phyloP scores from a whole-genome alignment of 35 echinoderm and acorn worm species.

The Patiria miniata region DNA sequence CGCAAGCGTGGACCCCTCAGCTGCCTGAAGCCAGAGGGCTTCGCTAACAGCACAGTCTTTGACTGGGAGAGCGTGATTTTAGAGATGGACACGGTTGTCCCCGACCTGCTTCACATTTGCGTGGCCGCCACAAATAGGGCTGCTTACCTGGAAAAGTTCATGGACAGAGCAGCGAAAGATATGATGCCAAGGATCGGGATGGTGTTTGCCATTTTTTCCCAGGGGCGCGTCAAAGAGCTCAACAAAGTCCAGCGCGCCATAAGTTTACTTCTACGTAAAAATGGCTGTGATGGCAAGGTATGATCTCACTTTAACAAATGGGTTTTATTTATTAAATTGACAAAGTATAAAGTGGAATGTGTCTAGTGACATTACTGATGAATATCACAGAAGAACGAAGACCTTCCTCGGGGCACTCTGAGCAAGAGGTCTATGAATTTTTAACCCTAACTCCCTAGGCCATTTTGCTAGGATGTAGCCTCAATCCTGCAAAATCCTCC shows the following conservation, averaged over 20 bases:
- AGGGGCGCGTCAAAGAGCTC: background rate
- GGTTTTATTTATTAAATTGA: no score
- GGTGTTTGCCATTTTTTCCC: background rate
- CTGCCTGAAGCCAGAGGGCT: slow-evolving; percentile 6
- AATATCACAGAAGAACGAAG: no score
- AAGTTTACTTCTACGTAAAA: background rate
- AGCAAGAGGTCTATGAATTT: no score
- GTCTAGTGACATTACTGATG: no score
- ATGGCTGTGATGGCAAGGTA: slow-evolving; percentile 6
- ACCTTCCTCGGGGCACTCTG: no score
- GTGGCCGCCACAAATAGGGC: background rate
- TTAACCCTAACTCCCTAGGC: no score
- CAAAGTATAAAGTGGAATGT: no score
- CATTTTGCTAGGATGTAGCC: no score
- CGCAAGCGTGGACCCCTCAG: background rate
- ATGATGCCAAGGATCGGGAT: background rate
- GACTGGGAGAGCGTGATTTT: slow-evolving; percentile 1
- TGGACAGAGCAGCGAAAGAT: background rate
- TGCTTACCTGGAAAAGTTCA: background rate
- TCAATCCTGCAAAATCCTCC: no score
- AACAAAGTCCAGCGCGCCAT: background rate
- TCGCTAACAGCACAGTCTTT: background rate
- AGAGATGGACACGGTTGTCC: background rate
- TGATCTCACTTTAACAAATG: background rate
- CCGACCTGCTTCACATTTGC: background rate